Evolutionary conservation across 2,888 invertebrate genomes (phyloP).

Genomic region (Argyra leucocephala): DNA sequence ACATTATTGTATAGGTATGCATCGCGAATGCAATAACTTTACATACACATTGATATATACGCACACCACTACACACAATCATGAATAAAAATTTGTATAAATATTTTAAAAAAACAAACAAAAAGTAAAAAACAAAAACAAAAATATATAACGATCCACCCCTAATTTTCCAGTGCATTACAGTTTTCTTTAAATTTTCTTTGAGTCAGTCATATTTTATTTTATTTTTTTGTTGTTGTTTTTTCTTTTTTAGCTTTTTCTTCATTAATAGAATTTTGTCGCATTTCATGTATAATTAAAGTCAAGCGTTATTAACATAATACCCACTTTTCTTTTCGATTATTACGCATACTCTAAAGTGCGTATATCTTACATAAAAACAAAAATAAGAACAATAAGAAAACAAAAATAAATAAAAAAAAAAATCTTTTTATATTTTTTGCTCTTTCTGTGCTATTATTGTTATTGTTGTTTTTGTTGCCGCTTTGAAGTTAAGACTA

Average conservation of each 20-base stretch:
- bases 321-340: not conserved
- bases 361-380: not conserved
- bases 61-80: no score
- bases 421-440: not conserved
- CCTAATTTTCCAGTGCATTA: not conserved
- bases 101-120: no score
- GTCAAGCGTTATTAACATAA: conserved; percentile 3
- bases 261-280: conserved; percentile 1
- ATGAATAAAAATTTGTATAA: no score
- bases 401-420: no score
- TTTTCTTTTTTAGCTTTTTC: no score
- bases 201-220: no score
- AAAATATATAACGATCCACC: not conserved
- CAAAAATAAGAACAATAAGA: not conserved
- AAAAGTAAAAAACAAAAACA: no score
- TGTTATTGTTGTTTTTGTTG: not conserved
- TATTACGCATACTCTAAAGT: conserved; percentile 4
- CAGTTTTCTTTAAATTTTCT: not conserved
- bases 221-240: not conserved
- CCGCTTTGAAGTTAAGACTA: not conserved
- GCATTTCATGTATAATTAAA: conserved; percentile 2
- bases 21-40: no score
- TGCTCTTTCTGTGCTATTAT: not conserved
- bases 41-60: no score
- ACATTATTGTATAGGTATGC: no score